Conservation (phyloP, 2,888 invertebrate genomes). For the Parnassius orleans region DNA sequence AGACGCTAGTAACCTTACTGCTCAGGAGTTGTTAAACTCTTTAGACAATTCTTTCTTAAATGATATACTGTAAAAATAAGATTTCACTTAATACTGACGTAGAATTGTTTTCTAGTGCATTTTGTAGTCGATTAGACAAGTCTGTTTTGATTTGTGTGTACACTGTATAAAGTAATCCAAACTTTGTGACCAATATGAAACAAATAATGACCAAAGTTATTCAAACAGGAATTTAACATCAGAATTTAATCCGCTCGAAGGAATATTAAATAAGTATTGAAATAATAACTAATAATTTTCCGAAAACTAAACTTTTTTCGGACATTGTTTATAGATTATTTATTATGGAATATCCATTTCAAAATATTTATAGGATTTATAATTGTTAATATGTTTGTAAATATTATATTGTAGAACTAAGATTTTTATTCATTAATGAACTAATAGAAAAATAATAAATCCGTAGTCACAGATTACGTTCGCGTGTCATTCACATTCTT, state of each 20-base stretch:
- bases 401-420: slow-evolving; percentile 62
- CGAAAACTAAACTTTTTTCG: slow-evolving; percentile 59
- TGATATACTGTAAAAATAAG: slow-evolving; percentile 77
- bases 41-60: slow-evolving; percentile 89
- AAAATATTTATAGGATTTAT: slow-evolving; percentile 72
- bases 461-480: slow-evolving; percentile 44
- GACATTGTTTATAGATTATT: slow-evolving; percentile 71
- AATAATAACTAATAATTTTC: slow-evolving; percentile 41
- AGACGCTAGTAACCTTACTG: slow-evolving; percentile 88
- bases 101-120: slow-evolving; percentile 39
- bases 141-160: slow-evolving; percentile 34
- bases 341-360: slow-evolving; percentile 70
- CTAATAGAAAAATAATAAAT: slow-evolving; percentile 38
- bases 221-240: slow-evolving; percentile 60
- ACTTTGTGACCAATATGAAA: slow-evolving; percentile 59
- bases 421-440: slow-evolving; percentile 51
- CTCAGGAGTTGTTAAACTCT: slow-evolving; percentile 91
- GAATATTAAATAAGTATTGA: slow-evolving; percentile 34
- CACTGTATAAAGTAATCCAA: slow-evolving; percentile 21
- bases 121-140: slow-evolving; percentile 45
- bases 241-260: slow-evolving; percentile 37
- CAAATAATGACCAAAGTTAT: slow-evolving; percentile 71
- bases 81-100: slow-evolving; percentile 1
- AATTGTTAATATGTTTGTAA: slow-evolving; percentile 73
- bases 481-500: slow-evolving; percentile 35